Conservation (phyloP, 1,140 invertebrate genomes). For the Elysia chlorotica region DNA sequence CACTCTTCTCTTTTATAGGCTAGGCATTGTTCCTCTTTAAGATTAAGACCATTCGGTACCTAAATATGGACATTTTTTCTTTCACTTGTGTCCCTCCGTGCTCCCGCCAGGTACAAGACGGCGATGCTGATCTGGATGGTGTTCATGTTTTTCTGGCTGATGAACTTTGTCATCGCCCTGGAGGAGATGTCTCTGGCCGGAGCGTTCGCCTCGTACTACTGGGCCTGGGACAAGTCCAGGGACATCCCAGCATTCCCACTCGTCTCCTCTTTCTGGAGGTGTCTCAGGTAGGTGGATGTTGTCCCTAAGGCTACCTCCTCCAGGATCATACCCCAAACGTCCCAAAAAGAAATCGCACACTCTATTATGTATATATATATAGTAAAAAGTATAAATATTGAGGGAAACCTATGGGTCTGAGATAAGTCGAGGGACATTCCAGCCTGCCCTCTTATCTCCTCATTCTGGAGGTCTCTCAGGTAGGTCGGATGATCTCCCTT, state of each 20-base stretch:
- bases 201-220: constrained; percentile 87
- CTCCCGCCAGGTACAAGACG: constrained; percentile 53
- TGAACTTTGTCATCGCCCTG: constrained; percentile 88
- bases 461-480: constrained; percentile 76
- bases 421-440: constrained; percentile 79
- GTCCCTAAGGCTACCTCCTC: no score
- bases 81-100: no score
- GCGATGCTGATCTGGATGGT: constrained; percentile 75
- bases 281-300: constrained; percentile 69
- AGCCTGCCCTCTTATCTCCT: constrained; percentile 75
- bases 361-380: no score
- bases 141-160: constrained; percentile 87
- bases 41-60: no score
- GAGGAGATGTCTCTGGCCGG: constrained; percentile 89
- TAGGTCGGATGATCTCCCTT: no score
- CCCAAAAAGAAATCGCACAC: no score
- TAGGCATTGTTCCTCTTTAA: no score
- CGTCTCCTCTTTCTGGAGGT: constrained; percentile 72
- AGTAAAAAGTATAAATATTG: no score
- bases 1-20: no score
- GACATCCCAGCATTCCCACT: constrained; percentile 83
- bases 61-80: no score
- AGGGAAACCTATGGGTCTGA: no score
- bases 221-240: constrained; percentile 81
- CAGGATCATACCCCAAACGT: no score